Percentiles rank a stretch among this genome's conserved stretches.
Evolutionary conservation across 2,797 vertebrate species (phyloP).

Genomic region (Australoheros facetus): DNA sequence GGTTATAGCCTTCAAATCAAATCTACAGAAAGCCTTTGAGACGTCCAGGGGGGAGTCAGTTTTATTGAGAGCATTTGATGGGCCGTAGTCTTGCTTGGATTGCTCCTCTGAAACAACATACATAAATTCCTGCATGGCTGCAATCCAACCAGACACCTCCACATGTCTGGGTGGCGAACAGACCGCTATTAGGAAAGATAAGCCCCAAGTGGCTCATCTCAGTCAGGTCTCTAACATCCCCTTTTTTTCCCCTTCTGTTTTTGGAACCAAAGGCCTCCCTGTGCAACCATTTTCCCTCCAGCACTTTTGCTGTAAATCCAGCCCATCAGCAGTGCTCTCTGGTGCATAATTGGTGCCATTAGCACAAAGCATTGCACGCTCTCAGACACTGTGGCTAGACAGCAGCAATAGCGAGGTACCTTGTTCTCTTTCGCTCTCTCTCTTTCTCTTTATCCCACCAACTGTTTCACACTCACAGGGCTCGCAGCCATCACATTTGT

Average conservation of each 20-base stretch:
- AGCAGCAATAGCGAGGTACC: conserved; percentile 21
- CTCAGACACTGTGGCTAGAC: conserved; percentile 37
- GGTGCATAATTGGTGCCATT: conserved; percentile 76
- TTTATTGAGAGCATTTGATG: conserved; percentile 70
- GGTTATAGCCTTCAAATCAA: conserved; percentile 67
- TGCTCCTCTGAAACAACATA: conserved; percentile 61
- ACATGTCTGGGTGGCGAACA: conserved; percentile 46
- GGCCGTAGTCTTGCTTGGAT: conserved; percentile 61
- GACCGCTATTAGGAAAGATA: conserved; percentile 44
- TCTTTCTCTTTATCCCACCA: conserved; percentile 53
- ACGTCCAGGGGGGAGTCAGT: conserved; percentile 53
- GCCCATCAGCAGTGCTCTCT: conserved; percentile 63
- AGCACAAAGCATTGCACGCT: conserved; percentile 48
- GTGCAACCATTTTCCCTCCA: neutral
- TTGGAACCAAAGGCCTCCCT: conserved; percentile 7
- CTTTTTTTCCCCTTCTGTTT: conserved; percentile 6
- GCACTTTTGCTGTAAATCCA: conserved; percentile 37
- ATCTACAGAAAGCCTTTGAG: conserved; percentile 59
- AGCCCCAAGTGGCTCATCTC: conserved; percentile 47
- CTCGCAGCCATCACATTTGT: conserved; percentile 67
- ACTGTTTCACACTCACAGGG: conserved; percentile 66
- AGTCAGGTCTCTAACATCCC: conserved; percentile 22
- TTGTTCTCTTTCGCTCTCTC: conserved; percentile 13
- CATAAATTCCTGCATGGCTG: conserved; percentile 66
- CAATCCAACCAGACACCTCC: conserved; percentile 58